Base-by-base conservation (phyloP, 2,888 invertebrate genomes). In the Brassicogethes aeneus region DNA sequence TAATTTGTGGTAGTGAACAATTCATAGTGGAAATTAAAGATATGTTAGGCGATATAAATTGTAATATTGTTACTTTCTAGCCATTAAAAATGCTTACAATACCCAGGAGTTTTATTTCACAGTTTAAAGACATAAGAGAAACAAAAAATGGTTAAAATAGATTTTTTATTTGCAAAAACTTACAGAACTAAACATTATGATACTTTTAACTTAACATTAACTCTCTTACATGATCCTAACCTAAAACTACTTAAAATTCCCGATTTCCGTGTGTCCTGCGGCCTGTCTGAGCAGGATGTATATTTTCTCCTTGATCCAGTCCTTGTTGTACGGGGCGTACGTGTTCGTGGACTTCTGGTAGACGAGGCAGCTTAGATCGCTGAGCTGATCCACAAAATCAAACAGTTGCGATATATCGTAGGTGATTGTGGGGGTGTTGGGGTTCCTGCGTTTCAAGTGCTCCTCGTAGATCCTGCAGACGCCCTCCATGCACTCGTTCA, bases 391-490 rank as follows among this genome's bases (percentile, higher is more conserved):
- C 49, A 99, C 85, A 64, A 99, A 99, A 66, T 97, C 95, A 66
- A 99, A 99, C 43, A 99, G 73, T 62, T 99, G 95, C 41, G 89
- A 90, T 41, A 99, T 96, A 65, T 99, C 97, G 61, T 99, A 99
- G 0, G 97, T 97, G 46, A 99, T 99, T 1, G 92, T 92, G 1
- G 94, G 92, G 12, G 91, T 90, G 61, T 92, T 87, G 0, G 99
- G 97, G 64, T 97, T 95, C 58, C 89, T 78, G 44, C 90, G 77
- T 65, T 99, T 99, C 52, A 99, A 70, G 68, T 99, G 97, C 61
- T 99, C 97, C 63, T 99, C 99, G 63, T 94, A 99, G 50, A 99
- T 97, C 72, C 96, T 96, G 66, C 99, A 99, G 8, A 99, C 94
- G 23, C 94, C 95, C 73, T 97, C 96, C 85, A 97, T 87, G 62